phyloP scores from a whole-genome alignment of 2,113 vertebrate genomes.

The Solea solea region DNA sequence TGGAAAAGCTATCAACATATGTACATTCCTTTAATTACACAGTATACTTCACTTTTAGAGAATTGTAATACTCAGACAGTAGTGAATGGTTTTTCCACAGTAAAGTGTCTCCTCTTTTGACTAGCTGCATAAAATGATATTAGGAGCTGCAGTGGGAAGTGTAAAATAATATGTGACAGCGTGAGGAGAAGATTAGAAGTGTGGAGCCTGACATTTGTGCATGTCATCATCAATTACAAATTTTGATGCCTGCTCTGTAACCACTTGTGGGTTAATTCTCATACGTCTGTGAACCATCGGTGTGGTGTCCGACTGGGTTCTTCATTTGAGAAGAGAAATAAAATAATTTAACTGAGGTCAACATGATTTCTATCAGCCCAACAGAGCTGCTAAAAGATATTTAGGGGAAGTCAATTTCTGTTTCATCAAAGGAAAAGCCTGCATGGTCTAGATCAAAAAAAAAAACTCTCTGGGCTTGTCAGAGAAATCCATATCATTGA shows the following conservation, averaged over 20 bases:
- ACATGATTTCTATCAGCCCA: slow-evolving; percentile 16
- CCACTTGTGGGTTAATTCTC: slow-evolving; percentile 34
- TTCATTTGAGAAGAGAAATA: slow-evolving; percentile 8
- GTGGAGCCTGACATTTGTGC: slow-evolving; percentile 17
- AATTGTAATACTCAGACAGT: background rate
- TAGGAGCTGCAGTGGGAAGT: slow-evolving; percentile 6
- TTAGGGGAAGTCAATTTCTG: slow-evolving; percentile 19
- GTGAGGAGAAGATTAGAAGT: slow-evolving; percentile 27
- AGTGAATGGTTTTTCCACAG: background rate
- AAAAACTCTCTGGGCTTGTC: background rate
- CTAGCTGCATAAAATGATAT: background rate
- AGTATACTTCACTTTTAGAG: background rate
- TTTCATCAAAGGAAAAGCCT: slow-evolving; percentile 26
- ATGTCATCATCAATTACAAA: slow-evolving; percentile 16
- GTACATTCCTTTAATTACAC: background rate
- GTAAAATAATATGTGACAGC: slow-evolving; percentile 17
- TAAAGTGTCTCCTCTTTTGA: background rate
- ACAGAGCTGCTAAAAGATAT: background rate
- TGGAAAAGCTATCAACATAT: too few relatives aligned
- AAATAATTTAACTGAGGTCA: slow-evolving; percentile 31
- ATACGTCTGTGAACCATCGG: slow-evolving; percentile 24
- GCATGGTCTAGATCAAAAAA: slow-evolving; percentile 15
- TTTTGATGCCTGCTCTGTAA: slow-evolving; percentile 17
- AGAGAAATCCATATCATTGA: slow-evolving; percentile 65
- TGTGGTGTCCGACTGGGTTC: slow-evolving; percentile 1